phyloP scores from a whole-genome alignment of 2,113 vertebrate species.

The Scomber scombrus region DNA sequence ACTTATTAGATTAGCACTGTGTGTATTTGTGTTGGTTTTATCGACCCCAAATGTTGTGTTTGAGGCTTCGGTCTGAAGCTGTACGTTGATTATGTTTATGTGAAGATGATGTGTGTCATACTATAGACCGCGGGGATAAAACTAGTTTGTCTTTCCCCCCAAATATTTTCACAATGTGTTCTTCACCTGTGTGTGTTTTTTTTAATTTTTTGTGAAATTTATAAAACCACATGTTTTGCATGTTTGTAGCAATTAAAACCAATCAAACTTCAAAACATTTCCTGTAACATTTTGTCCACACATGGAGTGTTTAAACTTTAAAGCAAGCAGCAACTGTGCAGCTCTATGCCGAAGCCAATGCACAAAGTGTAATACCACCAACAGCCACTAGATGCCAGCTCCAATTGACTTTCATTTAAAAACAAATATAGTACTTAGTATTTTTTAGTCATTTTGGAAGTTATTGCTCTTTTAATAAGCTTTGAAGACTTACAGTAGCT shows the following conservation, averaged over 20 bases:
- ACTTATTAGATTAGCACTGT: slow-evolving; percentile 35
- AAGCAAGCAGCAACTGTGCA: no score
- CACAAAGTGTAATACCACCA: no score
- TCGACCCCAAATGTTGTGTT: slow-evolving; percentile 33
- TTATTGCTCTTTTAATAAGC: no score
- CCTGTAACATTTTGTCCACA: not conserved
- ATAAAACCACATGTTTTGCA: slow-evolving; percentile 5
- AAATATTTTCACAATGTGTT: not conserved
- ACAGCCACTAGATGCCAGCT: no score
- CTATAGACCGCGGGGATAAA: not conserved
- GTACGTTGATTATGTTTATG: slow-evolving; percentile 28
- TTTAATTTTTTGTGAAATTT: not conserved
- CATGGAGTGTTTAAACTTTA: no score
- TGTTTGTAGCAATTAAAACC: slow-evolving; percentile 15
- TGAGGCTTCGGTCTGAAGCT: slow-evolving; percentile 10
- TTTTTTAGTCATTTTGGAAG: no score
- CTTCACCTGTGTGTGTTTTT: not conserved
- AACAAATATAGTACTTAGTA: no score
- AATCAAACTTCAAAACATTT: not conserved
- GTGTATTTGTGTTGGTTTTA: slow-evolving; percentile 24
- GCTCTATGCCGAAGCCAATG: no score
- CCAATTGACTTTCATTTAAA: no score
- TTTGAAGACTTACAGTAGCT: no score
- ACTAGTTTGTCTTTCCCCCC: not conserved
- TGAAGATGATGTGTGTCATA: slow-evolving; percentile 6